Base-by-base conservation (phyloP, 1,140 invertebrate genomes). In the Drosophila melanica region DNA sequence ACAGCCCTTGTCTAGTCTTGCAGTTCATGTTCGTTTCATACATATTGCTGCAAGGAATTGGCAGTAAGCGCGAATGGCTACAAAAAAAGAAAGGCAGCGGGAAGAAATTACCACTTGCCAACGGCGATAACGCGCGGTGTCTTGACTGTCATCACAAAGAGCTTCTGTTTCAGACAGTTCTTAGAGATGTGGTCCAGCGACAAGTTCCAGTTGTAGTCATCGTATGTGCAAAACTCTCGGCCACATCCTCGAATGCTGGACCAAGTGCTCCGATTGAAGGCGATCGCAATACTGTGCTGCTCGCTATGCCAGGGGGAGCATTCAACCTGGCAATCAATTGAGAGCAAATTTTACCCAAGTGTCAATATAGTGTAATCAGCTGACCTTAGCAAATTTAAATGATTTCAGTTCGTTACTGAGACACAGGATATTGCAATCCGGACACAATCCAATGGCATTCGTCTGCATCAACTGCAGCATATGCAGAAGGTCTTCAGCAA, bases 131-230 rank as follows among this genome's bases (percentile, higher is more conserved):
- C 97, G 58, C 98, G 92, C 0, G 98, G 97, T 4, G 97, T 97
- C 79, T 96, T 95, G 86, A 97, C 95, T 66, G 98, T 95, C 92
- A 99, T 95, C 0, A 97, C 96, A 69, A 95, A 95, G 35, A 99
- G 94, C 74, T 96, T 97, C 16, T 96, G 93, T 8, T 94, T 93
- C 62, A 98, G 93, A 92, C 98, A 98, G 67, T 95, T 95, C 87
- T 97, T 95, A 20, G 97, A 98, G 12, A 99, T 94, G 92, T 99
- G 96, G 74, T 99, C 95, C 71, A 99, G 92, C 14, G 97, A 98
- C 97, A 98, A 99, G 86, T 99, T 98, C 98, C 99, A 99, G 92
- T 99, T 99, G 92, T 99, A 99, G 90, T 99, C 99, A 91, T 99
- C 99, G 93, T 98, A 99, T 3, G 95, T 95, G 92, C 99, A 99